Percentiles rank a stretch among this genome's conserved stretches.
phyloP scores from a whole-genome alignment of 2,797 vertebrate genomes.

The Limosa lapponica region DNA sequence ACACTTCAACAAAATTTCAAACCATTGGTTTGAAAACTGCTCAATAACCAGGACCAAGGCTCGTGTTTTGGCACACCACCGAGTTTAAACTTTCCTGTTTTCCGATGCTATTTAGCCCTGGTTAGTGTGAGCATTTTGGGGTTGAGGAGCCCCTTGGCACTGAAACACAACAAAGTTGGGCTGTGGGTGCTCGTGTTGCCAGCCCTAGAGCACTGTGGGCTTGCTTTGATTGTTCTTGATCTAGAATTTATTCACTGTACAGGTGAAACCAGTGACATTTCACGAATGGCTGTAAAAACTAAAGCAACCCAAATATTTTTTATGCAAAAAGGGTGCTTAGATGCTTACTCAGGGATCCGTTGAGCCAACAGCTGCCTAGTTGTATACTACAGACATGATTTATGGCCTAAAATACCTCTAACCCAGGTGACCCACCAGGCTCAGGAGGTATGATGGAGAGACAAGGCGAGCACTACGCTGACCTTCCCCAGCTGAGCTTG shows the following conservation, averaged over 20 bases:
- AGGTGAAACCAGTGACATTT: neutral
- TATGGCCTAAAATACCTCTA: neutral
- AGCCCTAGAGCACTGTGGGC: fast-evolving
- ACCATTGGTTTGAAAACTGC: neutral
- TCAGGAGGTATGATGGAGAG: neutral
- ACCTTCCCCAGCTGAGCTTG: neutral
- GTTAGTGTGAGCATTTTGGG: neutral
- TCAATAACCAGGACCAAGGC: neutral
- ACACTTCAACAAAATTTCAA: fast-evolving
- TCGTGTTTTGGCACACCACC: fast-evolving
- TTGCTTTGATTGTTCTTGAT: neutral
- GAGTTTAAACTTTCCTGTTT: neutral
- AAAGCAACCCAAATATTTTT: neutral
- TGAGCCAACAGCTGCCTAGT: neutral
- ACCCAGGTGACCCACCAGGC: neutral
- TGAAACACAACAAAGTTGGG: neutral
- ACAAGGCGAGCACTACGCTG: neutral
- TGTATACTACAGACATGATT: neutral
- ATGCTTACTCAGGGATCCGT: neutral
- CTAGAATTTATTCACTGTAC: neutral
- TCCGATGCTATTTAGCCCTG: neutral
- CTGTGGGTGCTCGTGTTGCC: fast-evolving
- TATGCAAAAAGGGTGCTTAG: neutral
- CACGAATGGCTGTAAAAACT: neutral
- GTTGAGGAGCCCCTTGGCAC: neutral